phyloP scores from a whole-genome alignment of 2,888 invertebrate genomes.

The Lycocerus yunnanus region DNA sequence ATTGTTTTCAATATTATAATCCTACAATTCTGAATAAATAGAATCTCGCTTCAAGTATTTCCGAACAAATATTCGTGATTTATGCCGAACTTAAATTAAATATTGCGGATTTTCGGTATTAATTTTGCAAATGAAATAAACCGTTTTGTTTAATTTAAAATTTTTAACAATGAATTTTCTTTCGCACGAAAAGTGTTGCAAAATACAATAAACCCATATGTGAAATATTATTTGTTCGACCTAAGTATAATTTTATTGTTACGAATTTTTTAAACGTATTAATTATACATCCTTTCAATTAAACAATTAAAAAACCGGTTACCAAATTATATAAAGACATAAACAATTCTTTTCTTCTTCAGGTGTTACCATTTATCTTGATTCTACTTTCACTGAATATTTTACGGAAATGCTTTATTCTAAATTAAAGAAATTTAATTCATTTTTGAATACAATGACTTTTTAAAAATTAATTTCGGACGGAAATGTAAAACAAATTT shows the following conservation, averaged over 20 bases:
- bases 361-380: background rate
- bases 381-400: background rate
- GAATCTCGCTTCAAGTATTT: background rate
- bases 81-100: background rate
- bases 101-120: background rate
- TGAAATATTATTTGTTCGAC: background rate
- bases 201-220: background rate
- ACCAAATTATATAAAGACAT: background rate
- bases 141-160: background rate
- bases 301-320: background rate
- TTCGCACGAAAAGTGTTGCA: background rate
- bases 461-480: background rate
- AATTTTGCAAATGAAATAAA: background rate
- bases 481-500: background rate
- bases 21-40: background rate
- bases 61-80: background rate
- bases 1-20: background rate
- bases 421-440: background rate
- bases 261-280: background rate
- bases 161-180: background rate
- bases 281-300: background rate
- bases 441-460: background rate
- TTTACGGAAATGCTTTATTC: background rate
- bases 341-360: background rate
- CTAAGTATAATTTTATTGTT: background rate